phyloP scores from a whole-genome alignment of 2,888 invertebrate genomes.

The Flexamia atlantica region DNA sequence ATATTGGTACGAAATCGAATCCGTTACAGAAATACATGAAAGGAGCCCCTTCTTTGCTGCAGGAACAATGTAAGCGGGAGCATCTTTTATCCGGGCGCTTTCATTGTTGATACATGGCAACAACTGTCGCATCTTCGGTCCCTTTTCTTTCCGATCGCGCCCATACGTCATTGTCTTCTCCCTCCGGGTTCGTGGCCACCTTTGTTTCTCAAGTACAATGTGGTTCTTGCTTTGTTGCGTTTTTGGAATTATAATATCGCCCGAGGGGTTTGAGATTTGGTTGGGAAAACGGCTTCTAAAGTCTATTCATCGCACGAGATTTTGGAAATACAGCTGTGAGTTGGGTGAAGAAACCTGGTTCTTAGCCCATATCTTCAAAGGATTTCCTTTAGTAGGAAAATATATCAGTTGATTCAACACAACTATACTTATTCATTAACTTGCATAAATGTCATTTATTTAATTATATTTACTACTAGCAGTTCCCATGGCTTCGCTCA shows the following conservation, averaged over 20 bases:
- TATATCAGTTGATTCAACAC: too few species aligned
- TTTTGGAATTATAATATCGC: constrained; percentile 14
- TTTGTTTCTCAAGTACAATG: constrained; percentile 23
- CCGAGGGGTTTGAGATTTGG: neutral
- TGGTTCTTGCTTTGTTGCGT: neutral
- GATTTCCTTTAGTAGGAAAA: too few species aligned
- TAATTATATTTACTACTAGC: too few species aligned
- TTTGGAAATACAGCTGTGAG: too few species aligned
- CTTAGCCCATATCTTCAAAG: too few species aligned
- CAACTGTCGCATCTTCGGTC: constrained; percentile 29
- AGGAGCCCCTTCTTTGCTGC: neutral
- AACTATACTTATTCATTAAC: too few species aligned
- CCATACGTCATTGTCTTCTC: constrained; percentile 19
- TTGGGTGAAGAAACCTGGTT: too few species aligned
- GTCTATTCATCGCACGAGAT: too few species aligned
- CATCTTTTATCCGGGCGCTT: constrained; percentile 21
- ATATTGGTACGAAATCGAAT: constrained; percentile 36
- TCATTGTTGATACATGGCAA: constrained; percentile 20
- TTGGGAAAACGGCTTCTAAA: too few species aligned
- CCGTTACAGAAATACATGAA: constrained; percentile 38
- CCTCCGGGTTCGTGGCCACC: neutral
- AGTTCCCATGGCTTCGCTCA: too few species aligned
- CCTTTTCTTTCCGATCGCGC: neutral
- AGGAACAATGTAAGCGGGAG: constrained; percentile 14
- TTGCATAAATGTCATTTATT: too few species aligned